Base-by-base conservation (phyloP, 2,797 vertebrate genomes). In the Aldrovandia affinis region DNA sequence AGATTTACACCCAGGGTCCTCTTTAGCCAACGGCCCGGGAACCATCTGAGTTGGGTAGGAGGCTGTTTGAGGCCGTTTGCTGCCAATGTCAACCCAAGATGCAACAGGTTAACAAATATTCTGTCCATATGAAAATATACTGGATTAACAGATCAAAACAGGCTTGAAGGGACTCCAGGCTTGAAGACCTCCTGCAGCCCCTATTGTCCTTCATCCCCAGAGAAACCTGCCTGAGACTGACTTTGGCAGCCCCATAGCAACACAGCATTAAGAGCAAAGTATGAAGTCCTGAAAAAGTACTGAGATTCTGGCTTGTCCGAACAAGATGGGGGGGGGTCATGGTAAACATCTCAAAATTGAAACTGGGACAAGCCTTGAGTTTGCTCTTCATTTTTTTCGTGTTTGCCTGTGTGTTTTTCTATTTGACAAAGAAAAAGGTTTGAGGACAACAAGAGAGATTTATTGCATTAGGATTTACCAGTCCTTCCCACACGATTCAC, bases 111-210 rank as follows among this genome's bases (percentile, higher is more conserved):
- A 90, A 93, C 89, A 92, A 92, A 93, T 89, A 88, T 85, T 89
- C 36, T 88, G 89, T 57, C 88, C 87, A 91, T 92, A 92, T 93
- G 91, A 92, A 93, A 93, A 93, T 89, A 92, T 80, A 85, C 83
- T 83, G 89, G 90, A 93, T 94, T 91, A 93, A 89, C 93, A 91
- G 92, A 92, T 93, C 89, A 91, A 81, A 87, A 84, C 28, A 89
- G 86, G 88, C 90, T 80, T 83, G 63, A 75, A 42, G 81, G 87
- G 84, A 61, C 85, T 87, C 15, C 86, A n/a, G 86, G 28, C 86
- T 84, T n/a, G n/a, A n/a, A 63, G 59, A 55, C 87, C 63, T 33
- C 89, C 84, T 54, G 83, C 88, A 88, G 88, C 83, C 88, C 50
- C 79, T 83, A 89, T 89, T 90, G 90, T 91, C 30, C n/a, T 68